phyloP scores from a whole-genome alignment of 2,888 invertebrate species.

The Pristionchus mayeri region DNA sequence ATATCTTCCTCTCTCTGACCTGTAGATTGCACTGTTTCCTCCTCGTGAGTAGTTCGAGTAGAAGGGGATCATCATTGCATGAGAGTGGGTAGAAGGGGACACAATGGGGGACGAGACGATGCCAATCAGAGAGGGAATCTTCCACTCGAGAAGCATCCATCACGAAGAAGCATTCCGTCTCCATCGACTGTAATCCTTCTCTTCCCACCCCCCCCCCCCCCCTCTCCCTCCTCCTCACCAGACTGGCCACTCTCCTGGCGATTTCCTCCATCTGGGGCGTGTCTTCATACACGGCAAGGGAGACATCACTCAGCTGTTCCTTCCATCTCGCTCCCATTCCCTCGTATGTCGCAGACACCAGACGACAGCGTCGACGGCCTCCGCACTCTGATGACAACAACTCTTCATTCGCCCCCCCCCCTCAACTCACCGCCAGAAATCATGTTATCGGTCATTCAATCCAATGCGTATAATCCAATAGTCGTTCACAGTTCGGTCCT shows the following conservation, averaged over 20 bases:
- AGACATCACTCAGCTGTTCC: slow-evolving; percentile 23
- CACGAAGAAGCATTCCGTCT: slow-evolving; percentile 71
- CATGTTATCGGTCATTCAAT: slow-evolving; percentile 32
- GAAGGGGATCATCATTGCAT: slow-evolving; percentile 90
- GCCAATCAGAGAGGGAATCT: slow-evolving; percentile 82
- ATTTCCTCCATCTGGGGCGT: slow-evolving; percentile 12
- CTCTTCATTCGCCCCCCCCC: background rate
- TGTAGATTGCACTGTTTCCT: slow-evolving; percentile 25
- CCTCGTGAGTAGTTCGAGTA: slow-evolving; percentile 87
- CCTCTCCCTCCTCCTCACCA: background rate
- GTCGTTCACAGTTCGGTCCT: slow-evolving; percentile 11
- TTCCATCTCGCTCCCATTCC: slow-evolving; percentile 11
- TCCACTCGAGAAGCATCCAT: slow-evolving; percentile 70
- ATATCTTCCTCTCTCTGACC: too few relatives aligned
- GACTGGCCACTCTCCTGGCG: slow-evolving; percentile 2
- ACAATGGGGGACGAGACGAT: slow-evolving; percentile 80
- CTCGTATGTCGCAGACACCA: slow-evolving; percentile 37
- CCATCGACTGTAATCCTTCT: slow-evolving; percentile 47
- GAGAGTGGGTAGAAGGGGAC: slow-evolving; percentile 85
- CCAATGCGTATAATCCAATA: slow-evolving; percentile 42
- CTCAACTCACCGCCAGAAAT: background rate
- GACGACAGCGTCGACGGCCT: background rate
- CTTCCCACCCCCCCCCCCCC: background rate
- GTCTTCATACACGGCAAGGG: slow-evolving; percentile 35
- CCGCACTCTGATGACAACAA: background rate